phyloP scores from a whole-genome alignment of 2,888 invertebrate genomes.

The Perizoma flavofasciatum region DNA sequence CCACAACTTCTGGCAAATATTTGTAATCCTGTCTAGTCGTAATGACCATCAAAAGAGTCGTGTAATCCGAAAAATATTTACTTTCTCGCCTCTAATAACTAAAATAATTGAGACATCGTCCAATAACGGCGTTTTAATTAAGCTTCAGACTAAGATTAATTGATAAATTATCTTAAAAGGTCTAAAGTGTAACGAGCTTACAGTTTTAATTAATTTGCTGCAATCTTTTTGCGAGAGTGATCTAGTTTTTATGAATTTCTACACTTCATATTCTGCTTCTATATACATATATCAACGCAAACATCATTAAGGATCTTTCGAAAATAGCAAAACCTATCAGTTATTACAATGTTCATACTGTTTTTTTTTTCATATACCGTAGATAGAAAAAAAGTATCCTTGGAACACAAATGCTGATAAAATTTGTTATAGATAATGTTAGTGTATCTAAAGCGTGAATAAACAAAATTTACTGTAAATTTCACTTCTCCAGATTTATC shows the following conservation, averaged over 20 bases:
- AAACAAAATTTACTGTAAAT: slow-evolving; percentile 19
- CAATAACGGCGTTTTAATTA: slow-evolving; percentile 22
- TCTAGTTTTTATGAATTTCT: too few species aligned
- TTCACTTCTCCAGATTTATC: slow-evolving; percentile 21
- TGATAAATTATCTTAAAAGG: slow-evolving; percentile 15
- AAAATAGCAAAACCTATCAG: too few species aligned
- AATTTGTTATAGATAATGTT: background rate
- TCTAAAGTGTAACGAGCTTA: slow-evolving; percentile 13
- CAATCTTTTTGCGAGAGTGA: background rate
- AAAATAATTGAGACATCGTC: slow-evolving; percentile 16
- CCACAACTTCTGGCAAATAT: background rate
- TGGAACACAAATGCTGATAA: background rate
- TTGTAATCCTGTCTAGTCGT: background rate
- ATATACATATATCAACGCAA: too few species aligned
- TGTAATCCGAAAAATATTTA: slow-evolving; percentile 5
- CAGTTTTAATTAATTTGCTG: slow-evolving; percentile 13
- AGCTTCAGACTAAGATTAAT: slow-evolving; percentile 27
- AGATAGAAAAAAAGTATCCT: too few species aligned
- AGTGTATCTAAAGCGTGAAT: background rate
- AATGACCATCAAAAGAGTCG: background rate
- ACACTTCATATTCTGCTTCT: too few species aligned
- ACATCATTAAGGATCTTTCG: too few species aligned
- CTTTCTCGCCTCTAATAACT: slow-evolving; percentile 4
- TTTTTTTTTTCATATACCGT: too few species aligned
- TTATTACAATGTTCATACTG: too few species aligned